phyloP scores from a whole-genome alignment of 2,888 invertebrate genomes.

The Ischnura elegans region DNA sequence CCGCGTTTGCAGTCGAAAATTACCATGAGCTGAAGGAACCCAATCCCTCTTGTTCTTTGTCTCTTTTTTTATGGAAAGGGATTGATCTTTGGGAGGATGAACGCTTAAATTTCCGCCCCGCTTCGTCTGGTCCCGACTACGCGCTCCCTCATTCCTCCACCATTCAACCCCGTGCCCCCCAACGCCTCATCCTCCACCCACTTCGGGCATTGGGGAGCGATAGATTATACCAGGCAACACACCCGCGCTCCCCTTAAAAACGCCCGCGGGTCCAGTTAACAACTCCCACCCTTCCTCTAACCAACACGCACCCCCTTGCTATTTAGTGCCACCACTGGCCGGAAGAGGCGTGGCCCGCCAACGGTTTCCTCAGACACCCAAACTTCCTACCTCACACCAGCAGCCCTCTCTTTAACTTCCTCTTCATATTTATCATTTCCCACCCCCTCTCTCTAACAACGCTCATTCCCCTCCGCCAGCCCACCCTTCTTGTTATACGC shows the following conservation, averaged over 20 bases:
- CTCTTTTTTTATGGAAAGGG: background rate
- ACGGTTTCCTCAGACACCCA: background rate
- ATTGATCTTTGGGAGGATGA: background rate
- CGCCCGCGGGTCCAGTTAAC: conserved; percentile 37
- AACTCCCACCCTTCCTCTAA: background rate
- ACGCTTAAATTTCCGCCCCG: background rate
- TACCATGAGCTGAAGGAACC: no score
- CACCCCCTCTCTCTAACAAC: background rate
- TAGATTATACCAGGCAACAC: conserved; percentile 9
- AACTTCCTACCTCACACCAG: background rate
- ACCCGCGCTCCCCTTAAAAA: conserved; percentile 41
- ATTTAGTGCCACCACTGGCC: background rate
- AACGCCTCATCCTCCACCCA: background rate
- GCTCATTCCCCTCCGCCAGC: background rate
- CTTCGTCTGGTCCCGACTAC: background rate
- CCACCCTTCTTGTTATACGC: background rate
- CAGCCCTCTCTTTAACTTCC: background rate
- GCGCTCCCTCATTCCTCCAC: background rate
- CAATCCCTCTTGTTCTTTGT: background rate
- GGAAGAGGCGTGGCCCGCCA: background rate
- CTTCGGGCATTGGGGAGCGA: conserved; percentile 17
- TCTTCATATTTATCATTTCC: conserved; percentile 12
- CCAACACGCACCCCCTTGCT: background rate
- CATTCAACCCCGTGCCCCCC: background rate
- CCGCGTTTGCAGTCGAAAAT: no score